Conservation (phyloP, 1,140 invertebrate species). For the Trichonephila clavata region DNA sequence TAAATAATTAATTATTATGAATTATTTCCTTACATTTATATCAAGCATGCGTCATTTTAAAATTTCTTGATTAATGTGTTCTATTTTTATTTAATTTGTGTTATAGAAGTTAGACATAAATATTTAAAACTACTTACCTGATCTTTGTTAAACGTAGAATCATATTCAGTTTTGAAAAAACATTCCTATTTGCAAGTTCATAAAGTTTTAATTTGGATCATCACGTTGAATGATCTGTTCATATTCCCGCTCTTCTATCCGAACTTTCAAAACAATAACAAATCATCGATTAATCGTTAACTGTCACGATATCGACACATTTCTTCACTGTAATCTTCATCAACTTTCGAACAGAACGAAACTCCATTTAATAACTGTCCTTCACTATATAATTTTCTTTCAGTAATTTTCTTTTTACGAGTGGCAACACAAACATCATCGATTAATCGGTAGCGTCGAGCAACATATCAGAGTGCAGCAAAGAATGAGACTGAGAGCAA, state of each 20-base stretch:
- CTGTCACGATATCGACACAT: background rate
- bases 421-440: slow-evolving; percentile 52
- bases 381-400: background rate
- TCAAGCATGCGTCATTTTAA: too few species aligned
- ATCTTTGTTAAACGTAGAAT: background rate
- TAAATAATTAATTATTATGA: too few species aligned
- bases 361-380: background rate
- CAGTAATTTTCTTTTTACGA: background rate
- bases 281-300: slow-evolving; percentile 14
- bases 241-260: background rate
- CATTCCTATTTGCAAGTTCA: background rate
- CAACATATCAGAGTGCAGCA: slow-evolving; percentile 43
- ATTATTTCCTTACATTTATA: too few species aligned
- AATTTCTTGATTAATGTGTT: too few species aligned
- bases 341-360: background rate
- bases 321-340: background rate
- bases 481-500: slow-evolving; percentile 31
- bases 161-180: background rate
- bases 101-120: background rate
- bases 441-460: slow-evolving; percentile 47
- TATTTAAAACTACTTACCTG: background rate
- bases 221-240: background rate
- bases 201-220: background rate
- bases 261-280: slow-evolving; percentile 30
- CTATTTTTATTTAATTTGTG: background rate